Evolutionary conservation across 2,113 vertebrate genomes (phyloP).

Genomic region (Delphinus delphis): DNA sequence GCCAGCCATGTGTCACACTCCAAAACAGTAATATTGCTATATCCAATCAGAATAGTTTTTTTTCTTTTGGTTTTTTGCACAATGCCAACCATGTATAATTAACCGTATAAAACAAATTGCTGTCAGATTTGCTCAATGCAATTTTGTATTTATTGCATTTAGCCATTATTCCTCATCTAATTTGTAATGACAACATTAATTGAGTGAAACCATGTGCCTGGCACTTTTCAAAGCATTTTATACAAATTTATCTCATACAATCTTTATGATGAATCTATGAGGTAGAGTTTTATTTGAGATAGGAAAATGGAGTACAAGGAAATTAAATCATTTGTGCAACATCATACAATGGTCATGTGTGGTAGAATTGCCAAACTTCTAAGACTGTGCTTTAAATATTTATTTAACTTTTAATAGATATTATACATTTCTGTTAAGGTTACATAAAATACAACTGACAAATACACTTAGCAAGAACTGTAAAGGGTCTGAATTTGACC

Average conservation of each 20-base stretch:
- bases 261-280: conserved; percentile 15
- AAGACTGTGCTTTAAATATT: background rate
- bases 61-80: background rate
- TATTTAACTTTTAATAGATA: background rate
- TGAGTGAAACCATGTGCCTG: background rate
- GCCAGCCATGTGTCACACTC: background rate
- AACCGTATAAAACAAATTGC: conserved; percentile 36
- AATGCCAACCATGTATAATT: conserved; percentile 18
- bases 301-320: background rate
- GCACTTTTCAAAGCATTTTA: background rate
- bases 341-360: background rate
- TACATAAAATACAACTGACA: background rate
- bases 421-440: background rate
- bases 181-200: conserved; percentile 28
- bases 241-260: conserved; percentile 1
- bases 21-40: background rate
- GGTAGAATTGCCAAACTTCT: background rate
- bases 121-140: conserved; percentile 10
- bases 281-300: conserved; percentile 16
- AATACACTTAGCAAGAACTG: background rate
- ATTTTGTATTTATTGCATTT: conserved; percentile 44
- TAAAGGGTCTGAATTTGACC: background rate
- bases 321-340: background rate
- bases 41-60: background rate
- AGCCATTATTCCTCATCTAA: conserved; percentile 30